phyloP scores from a whole-genome alignment of 2,113 vertebrate genomes.

The Numenius arquata region DNA sequence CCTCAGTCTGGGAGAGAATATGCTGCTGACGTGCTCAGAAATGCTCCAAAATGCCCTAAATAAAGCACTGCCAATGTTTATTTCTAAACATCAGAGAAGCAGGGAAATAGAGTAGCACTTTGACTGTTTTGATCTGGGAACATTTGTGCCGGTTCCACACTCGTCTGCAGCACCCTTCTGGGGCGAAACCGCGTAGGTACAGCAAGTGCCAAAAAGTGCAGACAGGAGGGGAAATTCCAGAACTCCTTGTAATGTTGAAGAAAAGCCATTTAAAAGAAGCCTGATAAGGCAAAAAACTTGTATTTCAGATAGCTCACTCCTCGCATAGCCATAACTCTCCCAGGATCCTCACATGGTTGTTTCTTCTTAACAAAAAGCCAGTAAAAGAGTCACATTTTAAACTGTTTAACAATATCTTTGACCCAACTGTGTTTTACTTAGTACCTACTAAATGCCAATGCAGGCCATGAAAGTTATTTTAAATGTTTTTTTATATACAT shows the following conservation, averaged over 20 bases:
- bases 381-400: neutral
- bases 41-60: conserved; percentile 30
- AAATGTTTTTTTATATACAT: neutral
- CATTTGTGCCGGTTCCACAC: conserved; percentile 66
- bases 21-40: conserved; percentile 55
- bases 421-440: neutral
- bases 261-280: neutral
- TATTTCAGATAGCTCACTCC: neutral
- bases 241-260: neutral
- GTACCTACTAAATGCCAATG: neutral
- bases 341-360: neutral
- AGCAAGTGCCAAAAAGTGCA: conserved; percentile 61
- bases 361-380: neutral
- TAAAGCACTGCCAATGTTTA: conserved; percentile 71
- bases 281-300: neutral
- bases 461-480: neutral
- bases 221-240: conserved; percentile 33
- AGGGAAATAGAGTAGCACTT: conserved; percentile 57
- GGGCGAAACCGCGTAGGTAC: conserved; percentile 41
- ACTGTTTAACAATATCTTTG: neutral
- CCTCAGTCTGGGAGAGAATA: neutral
- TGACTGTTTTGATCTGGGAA: conserved; percentile 59
- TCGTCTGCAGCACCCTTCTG: conserved; percentile 64
- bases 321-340: neutral
- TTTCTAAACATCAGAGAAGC: conserved; percentile 70